phyloP scores from a whole-genome alignment of 2,888 invertebrate species.

The Lithophane leautieri region DNA sequence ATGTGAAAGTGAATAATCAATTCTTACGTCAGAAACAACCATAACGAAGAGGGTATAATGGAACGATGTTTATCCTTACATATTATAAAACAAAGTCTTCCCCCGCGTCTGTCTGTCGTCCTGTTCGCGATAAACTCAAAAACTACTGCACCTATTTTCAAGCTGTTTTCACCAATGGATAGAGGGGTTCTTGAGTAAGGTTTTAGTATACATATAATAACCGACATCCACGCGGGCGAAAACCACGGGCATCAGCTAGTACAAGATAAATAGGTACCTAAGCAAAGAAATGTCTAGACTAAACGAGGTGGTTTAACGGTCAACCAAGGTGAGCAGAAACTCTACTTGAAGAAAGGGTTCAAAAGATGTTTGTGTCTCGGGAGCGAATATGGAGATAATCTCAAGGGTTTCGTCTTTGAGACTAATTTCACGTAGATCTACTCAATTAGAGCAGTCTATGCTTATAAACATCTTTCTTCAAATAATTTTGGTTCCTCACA shows the following conservation, averaged over 20 bases:
- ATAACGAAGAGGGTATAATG: slow-evolving; percentile 9
- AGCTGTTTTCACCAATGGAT: too few relatives aligned
- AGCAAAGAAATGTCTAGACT: background rate
- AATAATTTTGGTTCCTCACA: background rate
- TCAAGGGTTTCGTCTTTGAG: slow-evolving; percentile 14
- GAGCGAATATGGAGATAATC: slow-evolving; percentile 2
- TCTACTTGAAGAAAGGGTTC: slow-evolving; percentile 9
- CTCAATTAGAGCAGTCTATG: background rate
- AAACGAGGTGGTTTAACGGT: background rate
- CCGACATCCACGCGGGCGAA: too few relatives aligned
- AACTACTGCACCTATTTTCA: too few relatives aligned
- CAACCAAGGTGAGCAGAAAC: background rate
- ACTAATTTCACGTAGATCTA: background rate
- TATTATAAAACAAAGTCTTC: too few relatives aligned
- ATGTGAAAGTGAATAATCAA: slow-evolving; percentile 18
- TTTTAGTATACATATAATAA: too few relatives aligned
- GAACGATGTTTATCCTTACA: background rate
- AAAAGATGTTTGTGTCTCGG: background rate
- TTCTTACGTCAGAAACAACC: slow-evolving; percentile 1
- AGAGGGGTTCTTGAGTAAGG: too few relatives aligned
- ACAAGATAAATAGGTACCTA: background rate
- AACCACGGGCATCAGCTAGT: too few relatives aligned
- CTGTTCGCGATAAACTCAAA: too few relatives aligned
- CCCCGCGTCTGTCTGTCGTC: too few relatives aligned
- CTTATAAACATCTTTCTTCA: background rate